Base-by-base conservation (phyloP, 2,113 vertebrate genomes). In the Alectura lathami region DNA sequence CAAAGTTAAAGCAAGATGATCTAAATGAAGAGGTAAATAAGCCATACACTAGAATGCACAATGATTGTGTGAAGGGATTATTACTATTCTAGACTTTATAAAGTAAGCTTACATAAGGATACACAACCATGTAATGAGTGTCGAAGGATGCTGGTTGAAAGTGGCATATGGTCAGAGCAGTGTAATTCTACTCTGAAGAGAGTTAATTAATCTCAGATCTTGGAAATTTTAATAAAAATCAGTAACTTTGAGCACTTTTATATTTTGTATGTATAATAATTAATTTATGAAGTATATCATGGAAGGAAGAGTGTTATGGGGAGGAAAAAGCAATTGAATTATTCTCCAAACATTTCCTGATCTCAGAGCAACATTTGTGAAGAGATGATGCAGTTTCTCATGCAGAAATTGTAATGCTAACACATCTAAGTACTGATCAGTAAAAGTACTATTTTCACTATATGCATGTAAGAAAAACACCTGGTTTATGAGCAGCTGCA, bases 41-140 rank as follows among this genome's bases (percentile, higher is more conserved):
- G 23, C 10, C 17, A 11, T 42, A 27, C 17, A 42, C 6, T 53
- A 14, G 36, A 81, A 59, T 4, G 2, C 22, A 78, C 9, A n/a
- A 9, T 43, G 20, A 50, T 14, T 8, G 10, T 40, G 24, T 21
- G 5, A 36, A 27, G 32, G 18, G 16, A 22, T 75, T 70, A 50
- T 56, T 74, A 9, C 32, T 63, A 27, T 47, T 22, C 13, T 3
- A 36, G 51, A 70, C 73, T 63, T 70, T 34, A 59, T 22, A n/a
- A 34, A 47, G 15, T 29, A 74, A 70, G 15, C 22, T 54, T 78
- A 63, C 27, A 22, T 34, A 90, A 67, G 86, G 60, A 86, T 69
- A 91, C 86, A 75, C 60, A 94, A 77, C 91, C 96, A 94, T 23
- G 86, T 95, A 92, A 69, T 90, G 83, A 92, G 50, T 48, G 36